These are phyloP conservation scores for Homalodisca vitripennis DNA, from an alignment of 1,140 invertebrate genomes.

Conservation along the genomic window DNA sequence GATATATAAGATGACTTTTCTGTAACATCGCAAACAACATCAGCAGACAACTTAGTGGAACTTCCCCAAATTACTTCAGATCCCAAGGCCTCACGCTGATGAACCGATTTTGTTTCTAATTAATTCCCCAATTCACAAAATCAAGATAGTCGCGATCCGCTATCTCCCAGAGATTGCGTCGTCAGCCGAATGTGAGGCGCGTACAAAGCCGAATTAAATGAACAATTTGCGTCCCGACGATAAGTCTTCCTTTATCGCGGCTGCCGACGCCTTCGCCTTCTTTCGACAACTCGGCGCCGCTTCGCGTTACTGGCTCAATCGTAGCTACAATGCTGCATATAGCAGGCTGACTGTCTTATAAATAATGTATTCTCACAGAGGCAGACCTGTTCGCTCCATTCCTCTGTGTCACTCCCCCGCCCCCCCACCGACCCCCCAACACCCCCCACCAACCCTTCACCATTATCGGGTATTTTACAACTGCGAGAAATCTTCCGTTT, in stretches of 20 bases:
- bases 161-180: no score
- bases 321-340: slow-evolving; percentile 2
- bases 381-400: slow-evolving; percentile 15
- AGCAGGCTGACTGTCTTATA: slow-evolving; percentile 12
- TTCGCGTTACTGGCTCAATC: no score
- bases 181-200: background rate
- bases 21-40: no score
- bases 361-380: slow-evolving; percentile 13
- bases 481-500: slow-evolving; percentile 17
- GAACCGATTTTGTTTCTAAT: no score
- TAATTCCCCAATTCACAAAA: no score
- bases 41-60: no score
- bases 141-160: no score
- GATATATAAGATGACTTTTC: no score
- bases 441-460: background rate
- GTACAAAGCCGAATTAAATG: slow-evolving; percentile 8
- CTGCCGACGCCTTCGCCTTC: no score
- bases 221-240: slow-evolving; percentile 5
- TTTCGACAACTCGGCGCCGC: slow-evolving; percentile 15
- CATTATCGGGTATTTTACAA: slow-evolving; percentile 17
- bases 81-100: no score
- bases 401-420: slow-evolving; percentile 2
- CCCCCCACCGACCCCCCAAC: no score
- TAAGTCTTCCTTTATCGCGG: background rate
- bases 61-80: no score